These are phyloP conservation scores for Drosophila monieri DNA, from an alignment of 2,888 invertebrate species.

Conservation along the genomic window DNA sequence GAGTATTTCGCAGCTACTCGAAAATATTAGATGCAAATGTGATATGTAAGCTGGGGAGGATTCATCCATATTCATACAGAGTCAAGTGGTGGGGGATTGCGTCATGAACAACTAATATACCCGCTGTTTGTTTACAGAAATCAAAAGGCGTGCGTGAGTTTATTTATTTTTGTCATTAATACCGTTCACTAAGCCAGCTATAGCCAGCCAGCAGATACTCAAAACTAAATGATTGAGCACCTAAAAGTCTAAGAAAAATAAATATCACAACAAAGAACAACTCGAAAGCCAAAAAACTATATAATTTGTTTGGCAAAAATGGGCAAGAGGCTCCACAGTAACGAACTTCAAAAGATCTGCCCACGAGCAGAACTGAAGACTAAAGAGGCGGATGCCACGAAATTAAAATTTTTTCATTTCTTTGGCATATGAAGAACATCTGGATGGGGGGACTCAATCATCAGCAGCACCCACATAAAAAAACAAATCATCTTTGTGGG, in stretches of 20 bases:
- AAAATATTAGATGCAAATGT: constrained; percentile 60
- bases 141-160: constrained; percentile 45
- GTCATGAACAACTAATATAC: constrained; percentile 25
- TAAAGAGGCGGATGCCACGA: constrained; percentile 22
- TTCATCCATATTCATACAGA: constrained; percentile 23
- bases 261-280: constrained; percentile 11
- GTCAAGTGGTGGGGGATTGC: constrained; percentile 26
- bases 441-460: neutral
- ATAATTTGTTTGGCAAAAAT: constrained; percentile 31
- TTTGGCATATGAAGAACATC: constrained; percentile 31
- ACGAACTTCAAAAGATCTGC: constrained; percentile 40
- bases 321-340: constrained; percentile 20
- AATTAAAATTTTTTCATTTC: constrained; percentile 16
- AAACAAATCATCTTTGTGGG: constrained; percentile 20
- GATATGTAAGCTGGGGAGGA: constrained; percentile 24
- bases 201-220: constrained; percentile 7
- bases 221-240: constrained; percentile 66
- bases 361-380: constrained; percentile 18
- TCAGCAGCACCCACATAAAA: constrained; percentile 21
- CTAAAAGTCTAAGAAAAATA: constrained; percentile 26
- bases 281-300: neutral
- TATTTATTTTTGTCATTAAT: constrained; percentile 70
- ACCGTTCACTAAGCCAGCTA: constrained; percentile 40
- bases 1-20: constrained; percentile 51
- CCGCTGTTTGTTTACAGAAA: constrained; percentile 30